phyloP scores from a whole-genome alignment of 2,797 vertebrate species.

The Euthynnus affinis region DNA sequence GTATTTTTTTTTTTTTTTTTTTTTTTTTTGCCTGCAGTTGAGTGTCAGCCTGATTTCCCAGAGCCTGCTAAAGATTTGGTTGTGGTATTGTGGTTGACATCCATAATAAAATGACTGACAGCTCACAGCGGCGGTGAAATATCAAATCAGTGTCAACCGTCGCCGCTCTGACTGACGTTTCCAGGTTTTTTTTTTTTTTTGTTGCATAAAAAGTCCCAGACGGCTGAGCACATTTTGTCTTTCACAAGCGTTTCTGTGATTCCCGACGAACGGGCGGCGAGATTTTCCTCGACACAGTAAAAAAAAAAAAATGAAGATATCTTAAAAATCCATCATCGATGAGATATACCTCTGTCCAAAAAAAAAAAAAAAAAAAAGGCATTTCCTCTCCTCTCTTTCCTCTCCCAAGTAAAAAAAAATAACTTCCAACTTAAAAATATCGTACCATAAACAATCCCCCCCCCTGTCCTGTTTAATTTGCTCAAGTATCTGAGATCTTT shows the following conservation, averaged over 20 bases:
- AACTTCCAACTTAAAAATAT: background rate
- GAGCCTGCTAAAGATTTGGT: constrained; percentile 31
- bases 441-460: background rate
- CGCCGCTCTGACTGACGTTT: constrained; percentile 37
- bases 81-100: constrained; percentile 23
- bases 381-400: background rate
- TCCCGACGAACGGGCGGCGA: background rate
- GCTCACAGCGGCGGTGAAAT: constrained; percentile 30
- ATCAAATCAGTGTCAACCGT: constrained; percentile 17
- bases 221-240: too few relatives aligned
- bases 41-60: constrained; percentile 4
- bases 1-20: too few relatives aligned
- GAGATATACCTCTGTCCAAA: background rate
- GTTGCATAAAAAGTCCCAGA: background rate
- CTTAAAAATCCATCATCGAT: background rate
- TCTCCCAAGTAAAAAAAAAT: constrained; percentile 3
- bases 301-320: background rate
- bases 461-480: constrained; percentile 1
- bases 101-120: constrained; percentile 49
- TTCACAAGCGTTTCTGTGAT: background rate
- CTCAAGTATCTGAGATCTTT: constrained; percentile 32
- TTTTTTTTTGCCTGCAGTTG: too few relatives aligned
- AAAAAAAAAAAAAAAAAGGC: too few relatives aligned
- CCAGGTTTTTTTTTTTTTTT: too few relatives aligned
- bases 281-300: background rate